Evolutionary conservation across 2,797 vertebrate genomes (phyloP).

Genomic region (Anas bahamensis): DNA sequence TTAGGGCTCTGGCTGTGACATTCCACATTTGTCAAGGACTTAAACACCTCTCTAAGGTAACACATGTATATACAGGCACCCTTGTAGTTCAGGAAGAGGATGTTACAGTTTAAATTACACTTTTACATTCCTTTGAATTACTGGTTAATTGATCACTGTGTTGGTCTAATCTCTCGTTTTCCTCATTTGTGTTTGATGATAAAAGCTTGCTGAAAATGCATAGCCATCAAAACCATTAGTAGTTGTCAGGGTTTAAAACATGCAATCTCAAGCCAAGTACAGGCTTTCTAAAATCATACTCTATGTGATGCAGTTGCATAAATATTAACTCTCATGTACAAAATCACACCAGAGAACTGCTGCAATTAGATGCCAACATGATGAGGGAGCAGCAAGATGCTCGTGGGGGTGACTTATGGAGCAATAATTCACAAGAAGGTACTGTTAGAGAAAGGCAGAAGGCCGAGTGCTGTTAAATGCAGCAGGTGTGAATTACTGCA

Average conservation of each 20-base stretch:
- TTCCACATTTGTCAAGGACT: not conserved
- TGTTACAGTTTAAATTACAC: not conserved
- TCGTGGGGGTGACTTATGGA: not conserved
- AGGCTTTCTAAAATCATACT: not conserved
- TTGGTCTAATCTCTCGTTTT: not conserved
- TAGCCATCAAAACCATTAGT: not conserved
- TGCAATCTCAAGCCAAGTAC: not conserved
- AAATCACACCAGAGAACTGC: not conserved
- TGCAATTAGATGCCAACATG: not conserved
- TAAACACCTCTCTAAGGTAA: not conserved
- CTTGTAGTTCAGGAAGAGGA: not conserved
- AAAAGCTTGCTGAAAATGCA: not conserved
- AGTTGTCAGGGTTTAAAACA: not conserved
- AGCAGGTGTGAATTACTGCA: slow-evolving; percentile 11
- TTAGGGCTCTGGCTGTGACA: not conserved
- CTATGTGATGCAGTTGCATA: not conserved
- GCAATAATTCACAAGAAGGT: not conserved
- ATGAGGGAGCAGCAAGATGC: not conserved
- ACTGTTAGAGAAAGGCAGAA: not conserved
- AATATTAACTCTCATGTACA: not conserved
- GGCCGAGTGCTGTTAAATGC: slow-evolving; percentile 3
- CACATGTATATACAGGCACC: not conserved
- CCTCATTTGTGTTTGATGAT: not conserved
- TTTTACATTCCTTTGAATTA: not conserved
- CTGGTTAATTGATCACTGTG: not conserved